Percentiles rank a stretch among this genome's conserved stretches.
phyloP scores from a whole-genome alignment of 1,140 invertebrate species.

The Diuraphis noxia region DNA sequence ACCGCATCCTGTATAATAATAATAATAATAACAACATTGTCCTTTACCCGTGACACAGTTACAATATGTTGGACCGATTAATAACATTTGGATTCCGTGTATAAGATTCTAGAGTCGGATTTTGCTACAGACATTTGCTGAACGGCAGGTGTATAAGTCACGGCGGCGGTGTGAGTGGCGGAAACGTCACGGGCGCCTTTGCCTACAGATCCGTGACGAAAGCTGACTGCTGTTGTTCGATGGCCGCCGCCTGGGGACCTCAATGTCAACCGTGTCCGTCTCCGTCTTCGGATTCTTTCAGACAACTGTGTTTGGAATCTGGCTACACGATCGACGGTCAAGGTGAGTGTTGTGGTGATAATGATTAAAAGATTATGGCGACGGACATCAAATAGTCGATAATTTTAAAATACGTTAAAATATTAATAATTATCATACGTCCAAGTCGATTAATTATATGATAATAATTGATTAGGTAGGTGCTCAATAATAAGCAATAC shows the following conservation, averaged over 20 bases:
- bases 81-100: not conserved
- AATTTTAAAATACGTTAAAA: no score
- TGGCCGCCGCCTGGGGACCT: conserved; percentile 85
- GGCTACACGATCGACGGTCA: conserved; percentile 73
- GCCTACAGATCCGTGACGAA: conserved; percentile 64
- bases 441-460: no score
- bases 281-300: conserved; percentile 71
- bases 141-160: conserved; percentile 68
- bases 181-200: conserved; percentile 60
- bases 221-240: conserved; percentile 83
- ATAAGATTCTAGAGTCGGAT: conserved; percentile 67
- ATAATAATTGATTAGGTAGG: no score
- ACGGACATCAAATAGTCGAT: no score
- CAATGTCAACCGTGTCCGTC: conserved; percentile 79
- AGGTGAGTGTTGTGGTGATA: conserved; percentile 63
- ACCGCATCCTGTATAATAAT: not conserved
- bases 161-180: not conserved
- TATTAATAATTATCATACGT: no score
- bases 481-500: no score
- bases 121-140: conserved; percentile 76
- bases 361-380: no score
- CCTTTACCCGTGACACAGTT: not conserved
- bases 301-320: conserved; percentile 74
- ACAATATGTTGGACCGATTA: not conserved
- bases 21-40: not conserved